These are phyloP conservation scores for Dexiosoma caninum DNA, from an alignment of 2,888 invertebrate species.

Conservation along the genomic window DNA sequence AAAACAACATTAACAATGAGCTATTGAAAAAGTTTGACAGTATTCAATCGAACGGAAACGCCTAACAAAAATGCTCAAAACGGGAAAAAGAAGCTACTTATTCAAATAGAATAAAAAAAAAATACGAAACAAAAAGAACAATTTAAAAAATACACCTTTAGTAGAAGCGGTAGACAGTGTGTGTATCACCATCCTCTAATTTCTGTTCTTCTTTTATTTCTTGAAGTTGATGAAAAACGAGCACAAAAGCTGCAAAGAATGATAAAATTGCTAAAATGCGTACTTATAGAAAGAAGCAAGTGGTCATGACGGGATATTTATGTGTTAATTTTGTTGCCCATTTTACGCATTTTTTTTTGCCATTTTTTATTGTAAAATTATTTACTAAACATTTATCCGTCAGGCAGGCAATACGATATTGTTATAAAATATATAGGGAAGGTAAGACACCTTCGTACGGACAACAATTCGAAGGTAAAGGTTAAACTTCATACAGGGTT, in stretches of 20 bases:
- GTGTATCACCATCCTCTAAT: slow-evolving; percentile 28
- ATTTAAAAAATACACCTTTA: slow-evolving; percentile 54
- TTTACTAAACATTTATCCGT: slow-evolving; percentile 50
- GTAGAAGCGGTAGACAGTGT: slow-evolving; percentile 16
- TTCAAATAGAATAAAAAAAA: slow-evolving; percentile 64
- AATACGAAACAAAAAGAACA: slow-evolving; percentile 30
- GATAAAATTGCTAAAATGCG: slow-evolving; percentile 11
- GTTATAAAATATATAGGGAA: slow-evolving; percentile 25
- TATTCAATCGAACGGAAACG: slow-evolving; percentile 75
- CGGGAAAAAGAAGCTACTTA: slow-evolving; percentile 27
- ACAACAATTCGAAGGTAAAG: slow-evolving; percentile 48
- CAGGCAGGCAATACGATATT: slow-evolving; percentile 14
- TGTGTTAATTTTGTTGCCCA: slow-evolving; percentile 77
- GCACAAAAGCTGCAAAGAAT: background rate
- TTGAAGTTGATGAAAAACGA: slow-evolving; percentile 17
- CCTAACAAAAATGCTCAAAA: slow-evolving; percentile 55
- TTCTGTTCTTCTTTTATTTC: slow-evolving; percentile 7
- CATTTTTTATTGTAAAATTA: slow-evolving; percentile 64
- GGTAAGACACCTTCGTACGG: slow-evolving; percentile 7
- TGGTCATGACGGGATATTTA: slow-evolving; percentile 72
- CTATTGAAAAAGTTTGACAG: slow-evolving; percentile 72
- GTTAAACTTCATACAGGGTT: slow-evolving; percentile 21
- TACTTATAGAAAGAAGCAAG: slow-evolving; percentile 52
- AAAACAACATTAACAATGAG: slow-evolving; percentile 49
- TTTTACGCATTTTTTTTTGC: slow-evolving; percentile 57